Conservation (phyloP, 2,113 vertebrate genomes). For the Gorsachius goisagi region DNA sequence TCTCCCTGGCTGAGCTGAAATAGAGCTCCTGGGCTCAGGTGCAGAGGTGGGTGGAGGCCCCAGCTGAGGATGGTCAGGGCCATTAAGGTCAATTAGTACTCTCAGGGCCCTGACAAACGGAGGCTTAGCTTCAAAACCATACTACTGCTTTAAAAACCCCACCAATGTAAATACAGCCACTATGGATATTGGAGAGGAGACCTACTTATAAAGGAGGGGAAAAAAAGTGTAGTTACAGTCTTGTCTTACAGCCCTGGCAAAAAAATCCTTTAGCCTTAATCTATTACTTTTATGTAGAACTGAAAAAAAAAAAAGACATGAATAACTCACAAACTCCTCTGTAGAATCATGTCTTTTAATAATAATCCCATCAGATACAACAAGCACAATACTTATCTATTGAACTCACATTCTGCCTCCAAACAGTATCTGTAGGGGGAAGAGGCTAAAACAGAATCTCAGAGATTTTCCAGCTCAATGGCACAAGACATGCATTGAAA, state of each 20-base stretch:
- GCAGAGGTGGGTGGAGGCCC: neutral
- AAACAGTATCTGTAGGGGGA: neutral
- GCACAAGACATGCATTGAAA: neutral
- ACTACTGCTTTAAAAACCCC: neutral
- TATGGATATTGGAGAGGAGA: neutral
- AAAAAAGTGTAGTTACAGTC: neutral
- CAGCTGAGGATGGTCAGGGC: neutral
- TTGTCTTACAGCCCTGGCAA: neutral
- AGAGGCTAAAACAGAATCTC: neutral
- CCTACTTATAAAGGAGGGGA: neutral
- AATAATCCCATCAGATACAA: neutral
- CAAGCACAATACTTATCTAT: neutral
- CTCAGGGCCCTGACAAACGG: neutral
- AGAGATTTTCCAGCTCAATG: neutral
- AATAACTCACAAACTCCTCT: neutral
- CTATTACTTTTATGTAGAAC: neutral
- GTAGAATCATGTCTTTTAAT: neutral
- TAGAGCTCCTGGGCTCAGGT: neutral
- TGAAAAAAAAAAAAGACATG: neutral
- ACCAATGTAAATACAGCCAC: neutral
- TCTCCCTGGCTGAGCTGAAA: neutral
- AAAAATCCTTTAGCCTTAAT: neutral
- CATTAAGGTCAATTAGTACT: neutral
- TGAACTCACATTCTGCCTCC: neutral
- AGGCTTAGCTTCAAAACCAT: neutral